These are phyloP conservation scores for Drosophila nigromelanica DNA, from an alignment of 1,140 invertebrate genomes.

Conservation along the genomic window DNA sequence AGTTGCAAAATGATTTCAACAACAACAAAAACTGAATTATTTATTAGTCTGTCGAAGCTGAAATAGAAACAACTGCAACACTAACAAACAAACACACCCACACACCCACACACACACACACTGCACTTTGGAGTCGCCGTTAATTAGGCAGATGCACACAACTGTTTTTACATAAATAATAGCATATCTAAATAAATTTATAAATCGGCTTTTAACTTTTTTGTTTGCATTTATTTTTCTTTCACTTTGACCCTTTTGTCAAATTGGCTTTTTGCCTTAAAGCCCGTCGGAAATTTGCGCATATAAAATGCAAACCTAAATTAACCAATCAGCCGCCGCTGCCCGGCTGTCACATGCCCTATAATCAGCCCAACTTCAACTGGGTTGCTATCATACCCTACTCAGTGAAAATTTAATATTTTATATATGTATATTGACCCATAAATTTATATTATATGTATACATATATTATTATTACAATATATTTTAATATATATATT, in stretches of 20 bases:
- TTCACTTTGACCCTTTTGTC: constrained; percentile 39
- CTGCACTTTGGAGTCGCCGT: constrained; percentile 10
- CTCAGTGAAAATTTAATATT: no score
- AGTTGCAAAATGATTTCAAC: constrained; percentile 29
- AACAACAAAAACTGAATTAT: constrained; percentile 12
- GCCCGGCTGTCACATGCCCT: constrained; percentile 17
- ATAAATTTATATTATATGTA: no score
- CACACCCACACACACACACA: neutral
- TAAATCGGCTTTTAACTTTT: constrained; percentile 11
- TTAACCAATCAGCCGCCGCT: neutral
- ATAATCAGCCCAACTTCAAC: neutral
- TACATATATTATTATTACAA: no score
- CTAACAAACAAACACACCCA: neutral
- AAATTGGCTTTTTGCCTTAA: constrained; percentile 19
- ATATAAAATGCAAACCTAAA: constrained; percentile 37
- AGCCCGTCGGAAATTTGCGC: constrained; percentile 30
- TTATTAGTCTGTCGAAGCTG: constrained; percentile 14
- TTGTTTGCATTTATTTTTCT: constrained; percentile 29
- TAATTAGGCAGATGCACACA: constrained; percentile 42
- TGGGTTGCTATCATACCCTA: no score
- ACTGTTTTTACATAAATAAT: constrained; percentile 27
- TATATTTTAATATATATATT: no score
- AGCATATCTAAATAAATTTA: neutral
- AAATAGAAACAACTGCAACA: constrained; percentile 5
- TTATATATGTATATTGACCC: no score